Conservation (phyloP, 2,888 invertebrate genomes). For the Drosophila greeni region DNA sequence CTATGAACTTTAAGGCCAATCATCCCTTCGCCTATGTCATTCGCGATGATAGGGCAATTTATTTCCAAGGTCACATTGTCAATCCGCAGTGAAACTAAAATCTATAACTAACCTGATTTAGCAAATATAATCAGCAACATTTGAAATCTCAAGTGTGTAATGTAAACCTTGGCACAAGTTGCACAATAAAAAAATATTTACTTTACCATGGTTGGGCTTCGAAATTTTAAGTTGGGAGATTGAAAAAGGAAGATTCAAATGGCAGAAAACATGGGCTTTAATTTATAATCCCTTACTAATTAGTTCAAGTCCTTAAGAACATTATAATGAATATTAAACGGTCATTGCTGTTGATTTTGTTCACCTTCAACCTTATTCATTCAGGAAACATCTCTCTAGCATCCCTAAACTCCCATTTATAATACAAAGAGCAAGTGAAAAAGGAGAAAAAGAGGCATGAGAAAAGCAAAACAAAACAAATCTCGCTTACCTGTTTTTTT, state of each 20-base stretch:
- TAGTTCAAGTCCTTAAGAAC: no score
- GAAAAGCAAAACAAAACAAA: conserved; percentile 32
- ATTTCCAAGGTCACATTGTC: not conserved
- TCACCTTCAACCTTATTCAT: conserved; percentile 7
- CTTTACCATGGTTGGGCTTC: not conserved
- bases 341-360: not conserved
- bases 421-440: not conserved
- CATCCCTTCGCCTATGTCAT: not conserved
- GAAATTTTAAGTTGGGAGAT: not conserved
- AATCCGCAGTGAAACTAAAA: not conserved
- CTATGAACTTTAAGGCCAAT: not conserved
- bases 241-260: not conserved
- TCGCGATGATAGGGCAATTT: not conserved
- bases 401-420: conserved; percentile 1
- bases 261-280: no score
- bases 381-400: not conserved
- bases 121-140: not conserved
- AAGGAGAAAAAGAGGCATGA: not conserved
- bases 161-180: not conserved
- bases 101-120: not conserved
- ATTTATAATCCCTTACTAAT: no score
- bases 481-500: conserved; percentile 42
- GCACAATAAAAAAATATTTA: not conserved
- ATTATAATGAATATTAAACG: not conserved
- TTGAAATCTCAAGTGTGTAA: not conserved